Conservation (phyloP, 30 jellyfish, hydroid and myxozoan species). For the Chrysaora quinquecirrha region DNA sequence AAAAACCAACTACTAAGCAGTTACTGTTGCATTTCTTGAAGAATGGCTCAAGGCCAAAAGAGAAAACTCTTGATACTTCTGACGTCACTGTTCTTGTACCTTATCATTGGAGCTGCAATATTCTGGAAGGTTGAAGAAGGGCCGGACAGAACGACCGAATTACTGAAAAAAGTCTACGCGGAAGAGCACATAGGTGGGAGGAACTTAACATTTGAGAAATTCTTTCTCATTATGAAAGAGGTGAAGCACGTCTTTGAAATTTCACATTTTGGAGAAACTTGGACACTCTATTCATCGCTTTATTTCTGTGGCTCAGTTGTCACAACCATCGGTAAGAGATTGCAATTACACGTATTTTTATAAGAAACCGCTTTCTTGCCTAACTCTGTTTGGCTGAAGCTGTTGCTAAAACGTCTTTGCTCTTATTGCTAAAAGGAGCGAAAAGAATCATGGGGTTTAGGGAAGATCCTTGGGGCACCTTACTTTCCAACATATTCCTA, state of each 20-base stretch:
- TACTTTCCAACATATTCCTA: no score
- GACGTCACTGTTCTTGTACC: constrained; percentile 39
- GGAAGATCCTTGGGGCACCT: no score
- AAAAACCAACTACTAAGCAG: no score
- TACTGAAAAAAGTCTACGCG: constrained; percentile 3
- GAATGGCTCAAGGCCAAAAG: constrained; percentile 41
- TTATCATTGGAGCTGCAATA: constrained; percentile 68
- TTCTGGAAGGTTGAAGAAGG: constrained; percentile 64
- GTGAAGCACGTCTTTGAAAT: constrained; percentile 27
- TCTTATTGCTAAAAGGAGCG: no score
- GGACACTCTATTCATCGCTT: constrained; percentile 63
- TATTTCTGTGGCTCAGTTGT: constrained; percentile 84
- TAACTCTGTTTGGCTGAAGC: no score
- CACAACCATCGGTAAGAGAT: constrained; percentile 69
- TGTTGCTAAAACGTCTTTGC: no score
- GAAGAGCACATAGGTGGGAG: constrained; percentile 17
- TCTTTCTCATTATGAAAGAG: not conserved
- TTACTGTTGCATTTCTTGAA: no score
- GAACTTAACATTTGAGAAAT: constrained; percentile 14
- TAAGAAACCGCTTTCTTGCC: no score
- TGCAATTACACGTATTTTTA: no score
- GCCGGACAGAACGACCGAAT: constrained; percentile 1
- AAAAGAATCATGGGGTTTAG: no score
- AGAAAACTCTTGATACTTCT: constrained; percentile 44
- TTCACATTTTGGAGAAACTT: constrained; percentile 50